phyloP scores from a whole-genome alignment of 2,113 vertebrate species.

The Cyanoderma ruficeps region DNA sequence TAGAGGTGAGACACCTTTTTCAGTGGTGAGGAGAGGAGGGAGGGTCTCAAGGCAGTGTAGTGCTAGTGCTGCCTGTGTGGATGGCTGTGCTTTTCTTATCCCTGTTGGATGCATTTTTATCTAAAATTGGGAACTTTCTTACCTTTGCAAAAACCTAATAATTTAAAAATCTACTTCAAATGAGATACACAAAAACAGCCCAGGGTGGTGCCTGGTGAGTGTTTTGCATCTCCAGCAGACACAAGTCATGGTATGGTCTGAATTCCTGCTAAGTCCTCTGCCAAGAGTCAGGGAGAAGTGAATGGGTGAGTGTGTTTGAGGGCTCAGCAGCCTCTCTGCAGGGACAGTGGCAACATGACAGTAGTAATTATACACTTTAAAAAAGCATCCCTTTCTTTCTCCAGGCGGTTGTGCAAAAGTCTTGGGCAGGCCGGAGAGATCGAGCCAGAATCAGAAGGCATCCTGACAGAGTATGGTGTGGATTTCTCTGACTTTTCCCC shows the following conservation, averaged over 20 bases:
- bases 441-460: conserved; percentile 95
- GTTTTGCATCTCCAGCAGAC: neutral
- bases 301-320: neutral
- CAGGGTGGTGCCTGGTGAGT: neutral
- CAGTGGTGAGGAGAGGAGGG: neutral
- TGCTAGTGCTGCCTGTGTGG: neutral
- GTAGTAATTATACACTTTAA: neutral
- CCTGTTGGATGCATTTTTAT: neutral
- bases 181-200: neutral
- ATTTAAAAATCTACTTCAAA: neutral
- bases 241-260: neutral
- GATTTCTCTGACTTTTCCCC: conserved; percentile 91
- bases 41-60: neutral
- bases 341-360: neutral
- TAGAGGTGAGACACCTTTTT: neutral
- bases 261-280: neutral
- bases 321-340: neutral
- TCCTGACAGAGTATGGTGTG: conserved; percentile 90
- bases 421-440: conserved; percentile 95
- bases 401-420: conserved; percentile 86
- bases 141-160: neutral
- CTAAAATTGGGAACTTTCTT: neutral
- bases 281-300: neutral
- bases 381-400: neutral
- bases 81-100: neutral